Evolutionary conservation across 2,797 vertebrate species (phyloP).

Genomic region (Pempheris klunzingeri): DNA sequence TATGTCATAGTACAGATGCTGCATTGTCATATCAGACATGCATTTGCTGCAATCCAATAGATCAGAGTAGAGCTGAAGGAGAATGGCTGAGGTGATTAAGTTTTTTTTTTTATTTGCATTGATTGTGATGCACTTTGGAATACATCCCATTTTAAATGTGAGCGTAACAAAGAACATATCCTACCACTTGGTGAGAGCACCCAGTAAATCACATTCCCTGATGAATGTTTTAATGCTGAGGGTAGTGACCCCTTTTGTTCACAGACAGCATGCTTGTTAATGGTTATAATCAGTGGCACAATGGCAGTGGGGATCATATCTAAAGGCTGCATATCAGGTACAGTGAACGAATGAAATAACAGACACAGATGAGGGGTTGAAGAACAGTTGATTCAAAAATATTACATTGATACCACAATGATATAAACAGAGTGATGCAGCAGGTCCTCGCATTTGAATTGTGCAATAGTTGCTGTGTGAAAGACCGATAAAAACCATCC

Average conservation of each 20-base stretch:
- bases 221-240: slow-evolving; percentile 57
- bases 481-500: no score
- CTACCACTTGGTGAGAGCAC: slow-evolving; percentile 20
- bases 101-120: slow-evolving; percentile 27
- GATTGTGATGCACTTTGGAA: slow-evolving; percentile 49
- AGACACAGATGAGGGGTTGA: slow-evolving; percentile 7
- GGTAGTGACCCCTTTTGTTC: slow-evolving; percentile 54
- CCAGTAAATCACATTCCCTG: slow-evolving; percentile 54
- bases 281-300: slow-evolving; percentile 54
- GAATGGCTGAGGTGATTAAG: slow-evolving; percentile 47
- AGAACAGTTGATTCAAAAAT: neutral
- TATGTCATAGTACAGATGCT: slow-evolving; percentile 14
- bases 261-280: slow-evolving; percentile 50
- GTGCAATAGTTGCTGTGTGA: no score
- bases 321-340: slow-evolving; percentile 42
- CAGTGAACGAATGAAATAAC: slow-evolving; percentile 21
- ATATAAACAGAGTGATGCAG: neutral
- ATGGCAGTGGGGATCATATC: slow-evolving; percentile 39
- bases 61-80: slow-evolving; percentile 41
- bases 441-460: neutral
- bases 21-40: slow-evolving; percentile 24
- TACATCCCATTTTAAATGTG: slow-evolving; percentile 26
- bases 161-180: slow-evolving; percentile 24
- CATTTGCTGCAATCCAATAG: slow-evolving; percentile 21
- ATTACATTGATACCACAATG: neutral